Base-by-base conservation (phyloP, 2,888 invertebrate species). In the Trichacis sp. region DNA sequence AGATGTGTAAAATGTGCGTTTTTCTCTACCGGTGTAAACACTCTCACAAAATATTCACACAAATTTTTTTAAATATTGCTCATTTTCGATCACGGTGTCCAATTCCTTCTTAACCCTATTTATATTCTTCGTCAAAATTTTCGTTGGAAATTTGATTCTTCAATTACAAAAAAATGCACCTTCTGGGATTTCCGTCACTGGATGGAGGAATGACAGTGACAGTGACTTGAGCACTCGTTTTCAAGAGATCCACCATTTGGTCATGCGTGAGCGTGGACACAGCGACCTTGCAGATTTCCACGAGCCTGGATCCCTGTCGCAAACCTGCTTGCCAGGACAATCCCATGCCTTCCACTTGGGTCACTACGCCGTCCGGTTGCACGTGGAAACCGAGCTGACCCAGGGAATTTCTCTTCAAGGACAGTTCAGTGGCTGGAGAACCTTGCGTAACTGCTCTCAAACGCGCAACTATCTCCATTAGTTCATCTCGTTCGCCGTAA, bases 341-440 rank as follows among this genome's bases (percentile, higher is more conserved):
- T 19, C 89, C 90, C 81, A 88, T 86, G 73, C 87, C 88, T 81
- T 96, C 96, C n/a, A 97, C 96, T 77, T 96, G 93, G 1, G 96
- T 96, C 24, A 97, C 95, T 18, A 97, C 90, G 1, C 97, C 97
- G 84, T 96, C 96, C 12, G 94, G 93, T 78, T 96, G 95, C 33
- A 96, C 95, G 85, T 94, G 93, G 85, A 94, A 94, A 11, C 95
- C 96, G 47, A 97, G 88, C 80, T 96, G 96, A 11, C 94, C 92
- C 73, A 93, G 88, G 50, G 90, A 89, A 79, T 95, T 96, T 15
- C 96, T 88, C 76, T 92, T 90, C 63, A 96, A 87, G 53, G 92
- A 91, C 73, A 95, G 86, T 84, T 97, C 96, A 72, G 92, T 89
- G 8, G 93, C 91, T 73, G 91, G 88, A 64, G 92, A 90, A 59